A percentile compares a stretch with the other conserved stretches of the same genome.
These are phyloP conservation scores for Lysandra bellargus DNA, from an alignment of 2,888 invertebrate genomes.

Conservation along the genomic window DNA sequence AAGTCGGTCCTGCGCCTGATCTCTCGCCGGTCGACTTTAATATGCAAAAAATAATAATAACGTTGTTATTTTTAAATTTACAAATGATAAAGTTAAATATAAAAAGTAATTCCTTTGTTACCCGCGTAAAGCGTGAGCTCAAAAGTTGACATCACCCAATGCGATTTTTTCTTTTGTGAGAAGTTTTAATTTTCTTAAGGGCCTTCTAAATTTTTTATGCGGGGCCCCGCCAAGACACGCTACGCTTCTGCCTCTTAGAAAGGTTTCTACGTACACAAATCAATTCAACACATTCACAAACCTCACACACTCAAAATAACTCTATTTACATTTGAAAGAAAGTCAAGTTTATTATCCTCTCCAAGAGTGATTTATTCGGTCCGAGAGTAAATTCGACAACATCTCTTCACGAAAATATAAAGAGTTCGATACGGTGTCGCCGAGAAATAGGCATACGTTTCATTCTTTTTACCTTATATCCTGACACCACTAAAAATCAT, in stretches of 20 bases:
- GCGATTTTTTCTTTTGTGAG: too few relatives aligned
- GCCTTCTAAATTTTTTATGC: too few relatives aligned
- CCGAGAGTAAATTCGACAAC: constrained; percentile 36
- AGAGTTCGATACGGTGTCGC: constrained; percentile 40
- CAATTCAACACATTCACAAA: neutral
- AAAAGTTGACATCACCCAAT: too few relatives aligned
- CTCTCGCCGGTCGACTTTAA: too few relatives aligned
- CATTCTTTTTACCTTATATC: constrained; percentile 51
- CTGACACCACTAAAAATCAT: constrained; percentile 55
- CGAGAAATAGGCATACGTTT: constrained; percentile 45
- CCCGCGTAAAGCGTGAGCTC: too few relatives aligned
- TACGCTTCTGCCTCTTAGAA: neutral
- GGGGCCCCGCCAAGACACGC: too few relatives aligned
- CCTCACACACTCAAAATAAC: constrained; percentile 11
- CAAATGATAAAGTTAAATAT: too few relatives aligned
- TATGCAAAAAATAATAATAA: too few relatives aligned
- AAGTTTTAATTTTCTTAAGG: too few relatives aligned
- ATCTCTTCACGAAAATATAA: constrained; percentile 38
- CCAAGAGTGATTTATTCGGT: constrained; percentile 24
- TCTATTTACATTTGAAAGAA: constrained; percentile 14
- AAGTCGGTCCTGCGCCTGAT: too few relatives aligned
- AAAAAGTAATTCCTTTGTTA: too few relatives aligned
- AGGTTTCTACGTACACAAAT: neutral
- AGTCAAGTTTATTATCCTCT: neutral
- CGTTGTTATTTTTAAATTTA: too few relatives aligned